Evolutionary conservation across 2,888 invertebrate genomes (phyloP).

Genomic region (Rhagonycha lutea): DNA sequence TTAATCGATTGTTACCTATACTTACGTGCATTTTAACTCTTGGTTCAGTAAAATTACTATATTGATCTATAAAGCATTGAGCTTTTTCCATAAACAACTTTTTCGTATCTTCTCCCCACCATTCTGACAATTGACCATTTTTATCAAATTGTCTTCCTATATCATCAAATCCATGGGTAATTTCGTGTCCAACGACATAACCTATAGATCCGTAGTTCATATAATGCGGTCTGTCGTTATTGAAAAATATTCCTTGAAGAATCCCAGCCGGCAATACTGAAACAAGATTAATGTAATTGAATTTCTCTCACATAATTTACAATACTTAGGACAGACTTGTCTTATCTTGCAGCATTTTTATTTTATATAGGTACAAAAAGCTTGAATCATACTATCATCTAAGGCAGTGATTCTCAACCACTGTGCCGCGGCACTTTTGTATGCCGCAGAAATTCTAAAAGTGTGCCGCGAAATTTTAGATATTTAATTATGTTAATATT

Average conservation of each 20-base stretch:
- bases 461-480: too few species aligned
- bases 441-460: too few species aligned
- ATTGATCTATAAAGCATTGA: constrained; percentile 18
- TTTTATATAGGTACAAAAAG: too few species aligned
- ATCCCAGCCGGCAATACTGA: constrained; percentile 85
- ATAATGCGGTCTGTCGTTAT: constrained; percentile 79
- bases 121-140: constrained; percentile 13
- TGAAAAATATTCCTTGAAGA: constrained; percentile 84
- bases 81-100: not conserved
- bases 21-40: constrained; percentile 6
- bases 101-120: constrained; percentile 15
- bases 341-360: too few species aligned
- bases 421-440: too few species aligned
- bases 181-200: constrained; percentile 84
- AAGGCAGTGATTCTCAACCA: too few species aligned
- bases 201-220: constrained; percentile 87
- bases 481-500: too few species aligned
- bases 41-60: not conserved
- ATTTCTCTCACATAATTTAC: too few species aligned
- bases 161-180: constrained; percentile 79
- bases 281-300: not conserved
- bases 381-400: too few species aligned
- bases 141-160: constrained; percentile 16
- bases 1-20: not conserved
- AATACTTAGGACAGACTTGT: too few species aligned